phyloP scores from a whole-genome alignment of 2,888 invertebrate species.

The Acrobasis repandana region DNA sequence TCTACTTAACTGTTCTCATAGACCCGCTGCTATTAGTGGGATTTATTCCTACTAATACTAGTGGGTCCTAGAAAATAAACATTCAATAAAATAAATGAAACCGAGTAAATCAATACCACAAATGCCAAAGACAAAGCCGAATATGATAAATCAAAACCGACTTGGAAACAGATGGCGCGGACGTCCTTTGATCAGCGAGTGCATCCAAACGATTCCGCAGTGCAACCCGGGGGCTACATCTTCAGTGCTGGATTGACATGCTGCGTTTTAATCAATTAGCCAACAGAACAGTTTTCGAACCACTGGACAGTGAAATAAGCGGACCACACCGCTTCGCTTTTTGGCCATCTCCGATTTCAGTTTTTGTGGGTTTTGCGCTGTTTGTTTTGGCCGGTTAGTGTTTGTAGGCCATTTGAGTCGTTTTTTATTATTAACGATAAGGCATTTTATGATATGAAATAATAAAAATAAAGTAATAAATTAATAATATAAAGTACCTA shows the following conservation, averaged over 20 bases:
- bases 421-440: constrained; percentile 36
- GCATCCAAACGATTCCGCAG: constrained; percentile 35
- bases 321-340: constrained; percentile 64
- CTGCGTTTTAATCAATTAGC: constrained; percentile 82
- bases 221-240: constrained; percentile 22
- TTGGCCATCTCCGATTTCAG: constrained; percentile 70
- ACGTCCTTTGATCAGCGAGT: constrained; percentile 51
- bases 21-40: too few relatives aligned
- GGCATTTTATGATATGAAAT: too few relatives aligned
- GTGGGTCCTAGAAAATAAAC: too few relatives aligned
- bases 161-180: constrained; percentile 36
- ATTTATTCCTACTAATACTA: too few relatives aligned
- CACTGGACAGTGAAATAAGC: constrained; percentile 79
- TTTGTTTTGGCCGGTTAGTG: constrained; percentile 18
- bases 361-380: constrained; percentile 44
- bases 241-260: constrained; percentile 64
- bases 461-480: too few relatives aligned
- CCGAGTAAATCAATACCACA: not conserved
- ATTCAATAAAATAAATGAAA: not conserved
- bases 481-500: too few relatives aligned
- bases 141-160: constrained; percentile 34
- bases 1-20: too few relatives aligned
- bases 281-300: constrained; percentile 65
- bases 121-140: constrained; percentile 27
- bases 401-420: constrained; percentile 3